These are phyloP conservation scores for Meghimatium bilineatum DNA, from an alignment of 2,888 invertebrate genomes.

Conservation along the genomic window DNA sequence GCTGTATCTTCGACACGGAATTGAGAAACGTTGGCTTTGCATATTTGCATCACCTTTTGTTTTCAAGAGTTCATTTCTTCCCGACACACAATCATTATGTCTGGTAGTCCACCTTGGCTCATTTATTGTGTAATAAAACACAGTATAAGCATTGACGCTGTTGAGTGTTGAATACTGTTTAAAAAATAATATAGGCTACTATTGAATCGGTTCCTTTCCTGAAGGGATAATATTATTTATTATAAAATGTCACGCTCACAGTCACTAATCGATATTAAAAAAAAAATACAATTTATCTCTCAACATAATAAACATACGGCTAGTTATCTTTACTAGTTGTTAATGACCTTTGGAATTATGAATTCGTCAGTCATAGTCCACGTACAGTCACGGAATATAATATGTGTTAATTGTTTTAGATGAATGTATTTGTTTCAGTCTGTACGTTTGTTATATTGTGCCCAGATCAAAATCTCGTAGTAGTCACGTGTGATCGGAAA, in stretches of 20 bases:
- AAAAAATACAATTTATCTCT: background rate
- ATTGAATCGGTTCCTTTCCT: background rate
- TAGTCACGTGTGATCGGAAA: slow-evolving; percentile 37
- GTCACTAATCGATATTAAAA: background rate
- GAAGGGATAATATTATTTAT: background rate
- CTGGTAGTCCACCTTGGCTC: no score
- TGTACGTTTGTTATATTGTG: background rate
- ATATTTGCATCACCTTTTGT: no score
- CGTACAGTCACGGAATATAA: slow-evolving; percentile 12
- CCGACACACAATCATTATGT: no score
- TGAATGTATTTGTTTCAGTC: background rate
- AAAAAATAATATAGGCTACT: no score
- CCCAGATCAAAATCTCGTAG: slow-evolving; percentile 30
- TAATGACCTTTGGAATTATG: background rate
- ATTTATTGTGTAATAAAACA: no score
- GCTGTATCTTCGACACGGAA: no score
- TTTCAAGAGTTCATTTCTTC: no score
- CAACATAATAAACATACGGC: background rate
- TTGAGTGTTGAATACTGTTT: no score
- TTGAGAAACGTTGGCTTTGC: no score
- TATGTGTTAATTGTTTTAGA: background rate
- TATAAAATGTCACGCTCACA: no score
- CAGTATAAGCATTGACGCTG: no score
- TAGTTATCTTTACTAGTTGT: background rate
- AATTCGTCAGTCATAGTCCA: background rate